phyloP scores from a whole-genome alignment of 2,797 vertebrate genomes.

The Erithacus rubecula region DNA sequence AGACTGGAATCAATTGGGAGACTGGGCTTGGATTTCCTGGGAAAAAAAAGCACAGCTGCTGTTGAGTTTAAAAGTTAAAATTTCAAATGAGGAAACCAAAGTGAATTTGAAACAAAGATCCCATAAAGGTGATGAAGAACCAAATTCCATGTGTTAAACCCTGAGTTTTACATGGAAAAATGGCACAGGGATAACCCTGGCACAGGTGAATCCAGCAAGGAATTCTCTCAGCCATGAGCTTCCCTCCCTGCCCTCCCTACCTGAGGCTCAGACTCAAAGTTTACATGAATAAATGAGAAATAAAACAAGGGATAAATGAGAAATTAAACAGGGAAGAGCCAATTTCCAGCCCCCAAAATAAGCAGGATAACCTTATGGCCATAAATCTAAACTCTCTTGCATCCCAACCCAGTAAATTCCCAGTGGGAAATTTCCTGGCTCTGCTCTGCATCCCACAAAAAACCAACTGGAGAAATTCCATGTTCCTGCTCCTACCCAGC shows the following conservation, averaged over 20 bases:
- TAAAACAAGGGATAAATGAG: neutral
- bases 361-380: neutral
- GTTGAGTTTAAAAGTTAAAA: neutral
- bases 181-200: neutral
- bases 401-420: neutral
- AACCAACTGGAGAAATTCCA: neutral
- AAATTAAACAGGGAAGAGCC: neutral
- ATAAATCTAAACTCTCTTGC: neutral
- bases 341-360: neutral
- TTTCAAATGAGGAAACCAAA: neutral
- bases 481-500: neutral
- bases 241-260: neutral
- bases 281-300: neutral
- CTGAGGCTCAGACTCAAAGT: neutral
- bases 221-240: neutral
- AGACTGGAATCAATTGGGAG: neutral
- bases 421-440: neutral
- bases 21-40: neutral
- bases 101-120: neutral
- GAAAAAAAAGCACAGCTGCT: neutral
- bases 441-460: neutral
- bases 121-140: neutral
- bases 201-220: neutral
- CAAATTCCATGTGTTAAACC: accelerated
- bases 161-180: neutral